phyloP scores from a whole-genome alignment of 2,113 vertebrate species.

The Chascanopsetta lugubris region DNA sequence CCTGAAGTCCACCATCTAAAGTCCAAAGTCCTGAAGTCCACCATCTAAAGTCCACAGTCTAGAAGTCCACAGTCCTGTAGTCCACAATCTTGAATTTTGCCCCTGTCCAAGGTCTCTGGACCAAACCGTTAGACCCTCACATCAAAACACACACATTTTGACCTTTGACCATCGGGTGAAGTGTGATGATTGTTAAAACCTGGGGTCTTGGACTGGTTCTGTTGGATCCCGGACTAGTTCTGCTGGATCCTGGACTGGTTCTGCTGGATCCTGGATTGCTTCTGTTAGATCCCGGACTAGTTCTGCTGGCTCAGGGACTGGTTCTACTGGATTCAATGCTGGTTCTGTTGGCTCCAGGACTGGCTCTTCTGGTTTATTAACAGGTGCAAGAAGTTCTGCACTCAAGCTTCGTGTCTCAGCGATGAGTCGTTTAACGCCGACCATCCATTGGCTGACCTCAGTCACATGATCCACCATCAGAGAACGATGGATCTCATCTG shows the following conservation, averaged over 20 bases:
- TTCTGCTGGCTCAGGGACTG: background rate
- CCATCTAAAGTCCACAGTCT: background rate
- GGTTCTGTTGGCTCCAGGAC: background rate
- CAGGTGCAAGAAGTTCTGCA: conserved; percentile 21
- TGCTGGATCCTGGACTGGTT: background rate
- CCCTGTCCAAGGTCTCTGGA: background rate
- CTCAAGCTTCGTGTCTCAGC: conserved; percentile 85
- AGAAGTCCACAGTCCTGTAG: background rate
- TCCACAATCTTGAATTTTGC: background rate
- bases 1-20: conserved; percentile 3
- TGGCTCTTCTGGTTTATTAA: background rate
- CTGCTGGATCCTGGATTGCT: conserved; percentile 2
- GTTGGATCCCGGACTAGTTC: background rate
- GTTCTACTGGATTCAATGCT: background rate
- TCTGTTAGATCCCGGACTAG: too few relatives aligned
- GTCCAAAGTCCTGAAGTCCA: background rate
- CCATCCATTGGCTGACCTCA: conserved; percentile 98
- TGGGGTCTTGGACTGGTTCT: background rate
- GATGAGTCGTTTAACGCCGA: conserved; percentile 93
- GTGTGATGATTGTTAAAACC: background rate
- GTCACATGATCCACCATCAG: conserved; percentile 95
- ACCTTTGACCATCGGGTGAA: conserved; percentile 3
- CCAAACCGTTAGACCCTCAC: background rate
- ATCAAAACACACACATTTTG: background rate
- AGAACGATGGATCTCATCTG: conserved; percentile 91